Conservation (phyloP, 2,888 invertebrate genomes). For the Brachyptera risi region DNA sequence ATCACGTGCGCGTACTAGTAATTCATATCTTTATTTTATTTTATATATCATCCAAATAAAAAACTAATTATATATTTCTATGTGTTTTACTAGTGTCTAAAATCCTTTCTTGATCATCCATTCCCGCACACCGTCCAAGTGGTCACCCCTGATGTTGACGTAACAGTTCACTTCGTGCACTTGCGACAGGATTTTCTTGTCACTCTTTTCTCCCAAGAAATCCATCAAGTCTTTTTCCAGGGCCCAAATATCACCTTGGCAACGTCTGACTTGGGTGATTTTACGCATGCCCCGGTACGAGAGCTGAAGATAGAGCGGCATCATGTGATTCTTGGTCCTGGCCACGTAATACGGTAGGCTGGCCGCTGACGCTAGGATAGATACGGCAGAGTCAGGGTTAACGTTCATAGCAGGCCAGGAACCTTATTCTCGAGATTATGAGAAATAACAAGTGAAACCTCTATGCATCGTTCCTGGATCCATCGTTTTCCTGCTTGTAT, state of each 20-base stretch:
- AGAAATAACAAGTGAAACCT: too few species aligned
- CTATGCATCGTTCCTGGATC: too few species aligned
- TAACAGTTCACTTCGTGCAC: constrained; percentile 70
- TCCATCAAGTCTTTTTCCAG: constrained; percentile 64
- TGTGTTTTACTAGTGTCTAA: constrained; percentile 42
- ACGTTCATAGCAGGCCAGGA: too few species aligned
- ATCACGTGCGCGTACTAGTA: too few species aligned
- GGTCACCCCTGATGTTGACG: constrained; percentile 72
- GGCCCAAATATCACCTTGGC: constrained; percentile 85
- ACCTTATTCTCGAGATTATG: too few species aligned
- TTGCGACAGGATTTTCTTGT: constrained; percentile 55
- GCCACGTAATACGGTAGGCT: constrained; percentile 65
- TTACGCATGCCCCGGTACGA: constrained; percentile 57
- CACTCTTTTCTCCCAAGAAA: constrained; percentile 54
- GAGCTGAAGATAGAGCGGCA: constrained; percentile 70
- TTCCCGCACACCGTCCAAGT: constrained; percentile 60
- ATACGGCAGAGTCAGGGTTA: too few species aligned
- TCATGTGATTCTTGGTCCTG: constrained; percentile 75
- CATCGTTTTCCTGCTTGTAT: too few species aligned
- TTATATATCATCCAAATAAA: too few species aligned
- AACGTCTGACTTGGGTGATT: constrained; percentile 60
- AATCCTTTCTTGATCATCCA: constrained; percentile 74
- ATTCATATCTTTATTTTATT: too few species aligned
- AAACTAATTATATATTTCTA: too few species aligned
- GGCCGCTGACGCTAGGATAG: constrained; percentile 36